Conservation (phyloP, 2,113 vertebrate genomes). For the Neotoma lepida region DNA sequence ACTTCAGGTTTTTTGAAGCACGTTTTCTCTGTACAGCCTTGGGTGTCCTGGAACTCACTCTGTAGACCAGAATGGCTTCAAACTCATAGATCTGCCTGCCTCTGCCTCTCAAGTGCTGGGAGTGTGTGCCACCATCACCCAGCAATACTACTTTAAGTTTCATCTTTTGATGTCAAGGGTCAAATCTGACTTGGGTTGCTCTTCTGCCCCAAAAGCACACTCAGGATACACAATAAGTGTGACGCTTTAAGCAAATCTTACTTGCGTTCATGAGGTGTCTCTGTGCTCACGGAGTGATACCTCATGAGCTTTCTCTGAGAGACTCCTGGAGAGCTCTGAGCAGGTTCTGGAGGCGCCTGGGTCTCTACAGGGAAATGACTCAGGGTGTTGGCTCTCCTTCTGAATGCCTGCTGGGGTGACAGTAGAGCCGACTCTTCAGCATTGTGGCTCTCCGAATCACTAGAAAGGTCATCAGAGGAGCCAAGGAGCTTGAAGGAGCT, state of each 20-base stretch:
- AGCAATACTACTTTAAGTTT: not conserved
- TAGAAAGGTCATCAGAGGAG: conserved; percentile 89
- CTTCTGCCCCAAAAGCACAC: not conserved
- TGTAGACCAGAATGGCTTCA: not conserved
- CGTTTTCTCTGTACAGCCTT: not conserved
- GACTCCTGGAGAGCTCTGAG: conserved; percentile 82
- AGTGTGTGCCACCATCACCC: not conserved
- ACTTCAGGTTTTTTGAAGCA: not conserved
- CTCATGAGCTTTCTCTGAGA: conserved; percentile 94
- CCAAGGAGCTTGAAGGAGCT: conserved; percentile 84
- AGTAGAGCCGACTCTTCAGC: conserved; percentile 50
- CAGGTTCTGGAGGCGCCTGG: conserved; percentile 73
- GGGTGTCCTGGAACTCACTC: not conserved
- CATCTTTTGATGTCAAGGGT: not conserved
- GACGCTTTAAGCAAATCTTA: conserved; percentile 61
- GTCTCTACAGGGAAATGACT: conserved; percentile 89
- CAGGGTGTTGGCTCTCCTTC: conserved; percentile 93
- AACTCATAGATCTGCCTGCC: not conserved
- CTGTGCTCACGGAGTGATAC: conserved; percentile 98
- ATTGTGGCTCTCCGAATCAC: conserved; percentile 76
- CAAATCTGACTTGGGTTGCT: not conserved
- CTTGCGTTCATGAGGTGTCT: conserved; percentile 91
- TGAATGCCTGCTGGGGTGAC: conserved; percentile 86
- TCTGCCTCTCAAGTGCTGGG: not conserved
- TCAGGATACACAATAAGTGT: not conserved